A percentile compares a stretch with the other conserved stretches of the same genome.
Conservation (phyloP, 2,888 invertebrate species). For the Villa cingulata region DNA sequence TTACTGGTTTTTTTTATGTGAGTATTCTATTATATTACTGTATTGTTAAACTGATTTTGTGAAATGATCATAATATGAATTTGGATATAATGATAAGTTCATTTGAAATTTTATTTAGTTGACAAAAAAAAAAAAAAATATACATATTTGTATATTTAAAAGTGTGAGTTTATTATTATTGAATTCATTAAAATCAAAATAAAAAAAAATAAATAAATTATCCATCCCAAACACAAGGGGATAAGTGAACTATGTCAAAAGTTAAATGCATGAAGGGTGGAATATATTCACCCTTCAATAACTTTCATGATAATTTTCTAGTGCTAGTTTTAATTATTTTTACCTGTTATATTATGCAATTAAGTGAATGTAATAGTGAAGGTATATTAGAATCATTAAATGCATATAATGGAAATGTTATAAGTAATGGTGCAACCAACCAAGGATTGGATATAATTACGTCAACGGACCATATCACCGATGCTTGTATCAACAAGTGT, state of each 20-base stretch:
- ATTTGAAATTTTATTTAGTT: too few species aligned
- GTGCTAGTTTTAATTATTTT: background rate
- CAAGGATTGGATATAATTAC: conserved; percentile 6
- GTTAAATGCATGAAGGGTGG: background rate
- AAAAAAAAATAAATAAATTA: too few species aligned
- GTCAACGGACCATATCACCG: conserved; percentile 12
- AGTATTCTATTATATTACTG: too few species aligned
- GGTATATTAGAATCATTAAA: background rate
- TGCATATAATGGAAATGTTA: background rate
- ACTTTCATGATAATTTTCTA: background rate
- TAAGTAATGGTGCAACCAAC: conserved; percentile 1
- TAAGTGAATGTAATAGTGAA: background rate
- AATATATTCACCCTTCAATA: background rate
- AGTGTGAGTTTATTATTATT: too few species aligned
- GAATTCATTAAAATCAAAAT: too few species aligned
- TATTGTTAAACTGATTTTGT: too few species aligned
- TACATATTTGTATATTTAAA: too few species aligned
- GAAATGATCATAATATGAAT: too few species aligned
- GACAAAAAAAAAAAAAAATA: too few species aligned
- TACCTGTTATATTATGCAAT: background rate
- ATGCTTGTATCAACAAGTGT: conserved; percentile 12
- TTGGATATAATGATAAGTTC: too few species aligned
- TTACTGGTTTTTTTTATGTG: too few species aligned
- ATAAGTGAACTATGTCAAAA: background rate
- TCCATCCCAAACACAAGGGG: too few species aligned